Conservation (phyloP, 2,888 invertebrate species). For the Stenichneumon culpator region DNA sequence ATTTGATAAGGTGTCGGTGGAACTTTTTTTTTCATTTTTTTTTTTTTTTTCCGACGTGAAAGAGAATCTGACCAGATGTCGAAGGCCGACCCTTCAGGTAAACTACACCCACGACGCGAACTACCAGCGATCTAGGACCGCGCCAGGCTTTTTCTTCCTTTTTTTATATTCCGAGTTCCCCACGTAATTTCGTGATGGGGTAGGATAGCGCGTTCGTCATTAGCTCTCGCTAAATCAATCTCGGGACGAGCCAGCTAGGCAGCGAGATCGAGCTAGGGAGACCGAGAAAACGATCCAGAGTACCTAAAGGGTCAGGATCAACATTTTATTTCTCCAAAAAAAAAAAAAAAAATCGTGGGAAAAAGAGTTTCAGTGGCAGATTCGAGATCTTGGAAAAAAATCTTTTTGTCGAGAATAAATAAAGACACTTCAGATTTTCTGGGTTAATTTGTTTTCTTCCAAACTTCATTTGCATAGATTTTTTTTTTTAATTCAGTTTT, state of each 20-base stretch:
- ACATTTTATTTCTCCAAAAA: neutral
- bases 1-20: conserved; percentile 79
- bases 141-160: neutral
- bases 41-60: conserved; percentile 75
- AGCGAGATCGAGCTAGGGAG: neutral
- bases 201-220: conserved; percentile 78
- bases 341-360: conserved; percentile 18
- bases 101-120: conserved; percentile 54
- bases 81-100: conserved; percentile 69
- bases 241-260: conserved; percentile 34
- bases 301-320: neutral
- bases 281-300: conserved; percentile 2
- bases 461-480: neutral
- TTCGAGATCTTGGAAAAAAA: no score
- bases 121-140: conserved; percentile 14
- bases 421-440: neutral
- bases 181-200: conserved; percentile 74
- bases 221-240: conserved; percentile 82
- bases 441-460: neutral
- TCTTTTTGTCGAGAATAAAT: neutral
- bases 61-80: conserved; percentile 85
- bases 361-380: neutral
- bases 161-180: conserved; percentile 17
- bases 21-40: conserved; percentile 59
- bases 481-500: conserved; percentile 3